Evolutionary conservation across 2,888 invertebrate species (phyloP).

Genomic region (Agonopterix heracliana): DNA sequence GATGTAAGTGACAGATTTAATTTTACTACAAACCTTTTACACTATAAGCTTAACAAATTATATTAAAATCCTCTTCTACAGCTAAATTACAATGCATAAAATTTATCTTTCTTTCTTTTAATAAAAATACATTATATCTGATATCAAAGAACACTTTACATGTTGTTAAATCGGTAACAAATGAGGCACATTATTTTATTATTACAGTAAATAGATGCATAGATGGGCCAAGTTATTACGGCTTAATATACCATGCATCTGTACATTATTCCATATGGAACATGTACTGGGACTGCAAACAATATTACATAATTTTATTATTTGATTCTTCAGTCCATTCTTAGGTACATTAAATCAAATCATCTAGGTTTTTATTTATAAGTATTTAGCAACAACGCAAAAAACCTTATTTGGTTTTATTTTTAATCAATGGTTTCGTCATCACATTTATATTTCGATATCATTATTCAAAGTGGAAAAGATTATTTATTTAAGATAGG

Average conservation of each 20-base stretch:
- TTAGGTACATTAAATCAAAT: conserved; percentile 11
- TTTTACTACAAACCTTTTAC: conserved; percentile 50
- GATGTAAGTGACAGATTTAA: conserved; percentile 39
- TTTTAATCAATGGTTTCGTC: conserved; percentile 66
- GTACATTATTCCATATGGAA: conserved; percentile 2
- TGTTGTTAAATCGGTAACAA: conserved; percentile 66
- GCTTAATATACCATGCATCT: not conserved
- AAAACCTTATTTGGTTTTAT: conserved; percentile 53
- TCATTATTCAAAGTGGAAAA: not conserved
- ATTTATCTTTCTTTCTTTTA: conserved; percentile 42
- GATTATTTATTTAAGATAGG: no score
- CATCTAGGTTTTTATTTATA: not conserved
- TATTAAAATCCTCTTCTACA: conserved; percentile 68
- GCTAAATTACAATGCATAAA: conserved; percentile 70
- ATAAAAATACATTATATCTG: conserved; percentile 71
- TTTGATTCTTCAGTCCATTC: conserved; percentile 46
- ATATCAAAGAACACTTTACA: conserved; percentile 69
- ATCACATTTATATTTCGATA: conserved; percentile 46
- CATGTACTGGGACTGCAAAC: conserved; percentile 35
- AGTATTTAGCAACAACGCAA: conserved; percentile 7
- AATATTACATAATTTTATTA: conserved; percentile 25
- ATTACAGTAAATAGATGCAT: conserved; percentile 23
- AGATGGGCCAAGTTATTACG: not conserved
- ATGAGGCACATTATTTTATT: conserved; percentile 71
- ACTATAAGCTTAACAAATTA: conserved; percentile 70